These are phyloP conservation scores for Eucidaris tribuloides DNA, from an alignment of 35 echinoderm and acorn worm genomes.

Conservation along the genomic window DNA sequence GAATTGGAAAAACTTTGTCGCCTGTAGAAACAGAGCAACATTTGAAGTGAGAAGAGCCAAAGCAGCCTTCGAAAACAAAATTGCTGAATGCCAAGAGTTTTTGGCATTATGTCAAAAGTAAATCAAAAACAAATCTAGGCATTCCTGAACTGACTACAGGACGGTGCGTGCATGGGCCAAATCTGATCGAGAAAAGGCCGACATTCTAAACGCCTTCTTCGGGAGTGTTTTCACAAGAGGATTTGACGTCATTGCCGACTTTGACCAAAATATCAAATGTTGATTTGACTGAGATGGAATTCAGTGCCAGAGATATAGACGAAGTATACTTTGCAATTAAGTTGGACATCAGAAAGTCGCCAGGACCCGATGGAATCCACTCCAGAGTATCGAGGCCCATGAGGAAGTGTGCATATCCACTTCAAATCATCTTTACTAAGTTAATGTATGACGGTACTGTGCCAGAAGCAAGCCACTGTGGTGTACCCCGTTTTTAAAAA, in stretches of 20 bases:
- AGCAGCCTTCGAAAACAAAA: constrained; percentile 3
- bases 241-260: not conserved
- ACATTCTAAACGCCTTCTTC: constrained; percentile 20
- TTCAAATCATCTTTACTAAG: not conserved
- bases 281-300: not conserved
- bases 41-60: not conserved
- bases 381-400: not conserved
- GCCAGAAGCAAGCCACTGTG: constrained; percentile 11
- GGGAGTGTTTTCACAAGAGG: constrained; percentile 39
- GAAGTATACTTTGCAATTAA: not conserved
- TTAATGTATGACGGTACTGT: not conserved
- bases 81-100: constrained; percentile 10
- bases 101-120: constrained; percentile 33
- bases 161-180: not conserved
- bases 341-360: not conserved
- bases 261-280: not conserved
- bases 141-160: not conserved
- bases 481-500: constrained; percentile 2
- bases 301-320: not conserved
- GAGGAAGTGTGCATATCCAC: not conserved
- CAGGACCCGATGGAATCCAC: constrained; percentile 21
- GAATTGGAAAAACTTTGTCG: not conserved
- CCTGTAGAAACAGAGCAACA: not conserved
- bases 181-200: constrained; percentile 42
- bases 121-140: not conserved